Conservation (phyloP, 1,140 invertebrate species). For the Hypsibius dujardini region DNA sequence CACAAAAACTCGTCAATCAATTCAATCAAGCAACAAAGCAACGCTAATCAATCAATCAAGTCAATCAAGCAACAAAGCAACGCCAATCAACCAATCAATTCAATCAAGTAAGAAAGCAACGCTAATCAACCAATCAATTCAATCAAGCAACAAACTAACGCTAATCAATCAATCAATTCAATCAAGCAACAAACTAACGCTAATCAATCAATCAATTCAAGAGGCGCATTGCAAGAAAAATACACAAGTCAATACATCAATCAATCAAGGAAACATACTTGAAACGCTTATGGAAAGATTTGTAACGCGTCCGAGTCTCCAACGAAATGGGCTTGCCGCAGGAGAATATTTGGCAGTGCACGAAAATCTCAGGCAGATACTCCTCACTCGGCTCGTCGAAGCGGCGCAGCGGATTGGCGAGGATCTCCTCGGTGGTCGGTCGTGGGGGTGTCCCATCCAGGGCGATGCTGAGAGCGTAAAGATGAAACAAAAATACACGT, state of each 20-base stretch:
- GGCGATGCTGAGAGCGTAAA: conserved; percentile 53
- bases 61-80: no score
- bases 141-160: no score
- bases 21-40: no score
- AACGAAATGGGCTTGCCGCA: conserved; percentile 62
- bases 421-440: conserved; percentile 66
- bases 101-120: no score
- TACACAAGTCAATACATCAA: conserved; percentile 21
- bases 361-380: conserved; percentile 63
- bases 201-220: conserved; percentile 9
- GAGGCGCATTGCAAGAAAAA: conserved; percentile 7
- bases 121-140: no score
- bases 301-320: conserved; percentile 76
- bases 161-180: no score
- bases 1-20: conserved; percentile 21
- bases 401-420: conserved; percentile 69
- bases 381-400: conserved; percentile 67
- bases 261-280: conserved; percentile 45
- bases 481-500: conserved; percentile 17
- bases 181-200: no score
- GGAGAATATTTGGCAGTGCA: conserved; percentile 67
- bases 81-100: no score
- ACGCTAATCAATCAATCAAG: no score
- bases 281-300: conserved; percentile 75
- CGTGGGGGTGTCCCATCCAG: conserved; percentile 69